phyloP scores from a whole-genome alignment of 2,888 invertebrate genomes.

The Oscheius sp. region DNA sequence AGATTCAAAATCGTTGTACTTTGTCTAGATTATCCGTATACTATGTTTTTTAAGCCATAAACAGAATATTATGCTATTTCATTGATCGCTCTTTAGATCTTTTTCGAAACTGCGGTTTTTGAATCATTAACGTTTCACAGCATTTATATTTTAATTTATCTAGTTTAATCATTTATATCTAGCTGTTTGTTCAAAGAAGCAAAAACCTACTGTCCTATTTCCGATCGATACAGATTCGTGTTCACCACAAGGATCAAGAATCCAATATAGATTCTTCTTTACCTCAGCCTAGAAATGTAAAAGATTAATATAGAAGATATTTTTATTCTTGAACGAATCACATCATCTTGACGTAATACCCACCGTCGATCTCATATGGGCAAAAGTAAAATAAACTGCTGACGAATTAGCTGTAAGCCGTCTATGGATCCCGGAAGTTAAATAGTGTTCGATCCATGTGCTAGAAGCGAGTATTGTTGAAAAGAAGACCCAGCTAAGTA shows the following conservation, averaged over 20 bases:
- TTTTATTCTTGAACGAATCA: not conserved
- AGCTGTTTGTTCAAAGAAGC: no score
- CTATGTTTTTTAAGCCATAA: no score
- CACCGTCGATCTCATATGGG: not conserved
- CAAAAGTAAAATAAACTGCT: slow-evolving; percentile 8
- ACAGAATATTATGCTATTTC: no score
- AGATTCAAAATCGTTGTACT: no score
- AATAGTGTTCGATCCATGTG: not conserved
- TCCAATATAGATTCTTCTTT: slow-evolving; percentile 2
- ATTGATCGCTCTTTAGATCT: no score
- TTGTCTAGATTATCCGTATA: no score
- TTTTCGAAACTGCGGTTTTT: no score
- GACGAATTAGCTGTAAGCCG: not conserved
- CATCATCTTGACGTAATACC: not conserved
- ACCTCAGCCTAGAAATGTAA: not conserved
- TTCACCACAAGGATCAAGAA: not conserved
- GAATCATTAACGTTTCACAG: no score
- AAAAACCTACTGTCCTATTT: not conserved
- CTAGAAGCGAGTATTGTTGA: not conserved
- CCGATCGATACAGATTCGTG: not conserved
- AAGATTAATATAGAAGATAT: not conserved
- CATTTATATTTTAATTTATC: no score
- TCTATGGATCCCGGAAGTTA: slow-evolving; percentile 5
- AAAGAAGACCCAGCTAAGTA: not conserved
- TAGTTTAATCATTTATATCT: no score